A percentile compares a stretch with the other conserved stretches of the same genome.
Conservation (phyloP, 1,140 invertebrate species). For the Heliconius eleuchia region DNA sequence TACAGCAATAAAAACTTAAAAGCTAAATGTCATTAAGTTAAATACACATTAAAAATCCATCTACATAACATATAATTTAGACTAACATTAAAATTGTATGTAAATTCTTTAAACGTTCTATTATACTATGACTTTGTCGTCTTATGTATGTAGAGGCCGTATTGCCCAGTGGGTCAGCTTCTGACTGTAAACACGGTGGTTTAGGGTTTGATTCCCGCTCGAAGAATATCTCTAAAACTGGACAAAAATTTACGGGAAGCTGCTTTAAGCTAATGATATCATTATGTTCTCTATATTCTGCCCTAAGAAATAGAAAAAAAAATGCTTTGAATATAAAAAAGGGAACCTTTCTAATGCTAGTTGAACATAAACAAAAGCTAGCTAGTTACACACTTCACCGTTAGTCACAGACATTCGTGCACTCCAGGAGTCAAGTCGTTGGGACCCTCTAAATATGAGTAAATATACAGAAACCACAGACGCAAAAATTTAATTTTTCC, state of each 20-base stretch:
- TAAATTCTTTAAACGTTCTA: not conserved
- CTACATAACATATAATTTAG: not conserved
- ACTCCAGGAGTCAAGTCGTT: not conserved
- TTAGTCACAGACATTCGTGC: constrained; percentile 7
- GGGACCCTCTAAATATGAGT: not conserved
- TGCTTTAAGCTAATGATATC: no score
- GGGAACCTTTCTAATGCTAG: not conserved
- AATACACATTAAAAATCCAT: constrained; percentile 4
- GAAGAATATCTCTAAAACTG: no score
- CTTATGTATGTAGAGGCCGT: not conserved
- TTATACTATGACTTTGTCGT: not conserved
- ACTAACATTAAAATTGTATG: not conserved
- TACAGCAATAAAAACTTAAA: not conserved
- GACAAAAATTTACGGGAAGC: no score
- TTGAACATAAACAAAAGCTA: not conserved
- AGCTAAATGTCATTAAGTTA: not conserved
- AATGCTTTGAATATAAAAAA: not conserved
- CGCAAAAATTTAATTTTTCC: not conserved
- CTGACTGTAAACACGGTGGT: no score
- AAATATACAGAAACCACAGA: not conserved
- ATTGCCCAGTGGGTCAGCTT: not conserved
- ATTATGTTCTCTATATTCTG: not conserved
- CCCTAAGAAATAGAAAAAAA: not conserved
- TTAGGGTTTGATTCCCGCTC: no score
- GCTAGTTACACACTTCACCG: not conserved